phyloP scores from a whole-genome alignment of 2,888 invertebrate genomes.

The Tridacna crocea region DNA sequence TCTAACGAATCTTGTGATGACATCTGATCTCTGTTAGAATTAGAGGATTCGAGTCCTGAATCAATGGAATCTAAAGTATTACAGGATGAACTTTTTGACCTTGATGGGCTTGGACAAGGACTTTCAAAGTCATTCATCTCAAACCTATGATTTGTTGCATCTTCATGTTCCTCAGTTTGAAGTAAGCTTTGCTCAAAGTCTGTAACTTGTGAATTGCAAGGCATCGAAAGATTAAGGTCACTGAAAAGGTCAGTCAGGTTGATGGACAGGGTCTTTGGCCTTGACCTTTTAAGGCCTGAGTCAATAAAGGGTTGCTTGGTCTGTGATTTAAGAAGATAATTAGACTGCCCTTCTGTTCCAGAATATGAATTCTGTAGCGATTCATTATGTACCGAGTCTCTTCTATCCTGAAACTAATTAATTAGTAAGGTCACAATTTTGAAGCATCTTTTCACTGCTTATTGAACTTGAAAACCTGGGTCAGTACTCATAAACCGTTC shows the following conservation, averaged over 20 bases:
- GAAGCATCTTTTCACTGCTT: too few species aligned
- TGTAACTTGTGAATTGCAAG: background rate
- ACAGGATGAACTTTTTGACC: constrained; percentile 55
- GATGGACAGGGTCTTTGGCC: background rate
- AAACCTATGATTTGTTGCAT: background rate
- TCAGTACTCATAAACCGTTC: too few species aligned
- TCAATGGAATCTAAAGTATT: constrained; percentile 53
- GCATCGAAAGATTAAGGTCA: constrained; percentile 12
- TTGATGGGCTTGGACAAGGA: constrained; percentile 28
- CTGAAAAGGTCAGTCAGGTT: background rate
- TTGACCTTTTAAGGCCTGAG: background rate
- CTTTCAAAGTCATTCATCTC: constrained; percentile 40
- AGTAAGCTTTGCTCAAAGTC: background rate
- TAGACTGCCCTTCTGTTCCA: background rate
- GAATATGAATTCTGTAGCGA: constrained; percentile 2
- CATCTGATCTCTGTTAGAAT: constrained; percentile 38
- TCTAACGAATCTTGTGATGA: constrained; percentile 50
- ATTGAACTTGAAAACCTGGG: too few species aligned
- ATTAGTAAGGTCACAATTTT: background rate
- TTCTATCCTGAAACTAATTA: background rate
- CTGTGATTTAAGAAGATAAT: constrained; percentile 11
- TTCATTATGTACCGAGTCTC: background rate
- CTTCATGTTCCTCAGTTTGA: background rate
- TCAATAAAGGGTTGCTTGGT: background rate
- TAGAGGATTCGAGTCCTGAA: constrained; percentile 53